Conservation (phyloP, 2,888 invertebrate species). For the Sphaerophoria taeniata region DNA sequence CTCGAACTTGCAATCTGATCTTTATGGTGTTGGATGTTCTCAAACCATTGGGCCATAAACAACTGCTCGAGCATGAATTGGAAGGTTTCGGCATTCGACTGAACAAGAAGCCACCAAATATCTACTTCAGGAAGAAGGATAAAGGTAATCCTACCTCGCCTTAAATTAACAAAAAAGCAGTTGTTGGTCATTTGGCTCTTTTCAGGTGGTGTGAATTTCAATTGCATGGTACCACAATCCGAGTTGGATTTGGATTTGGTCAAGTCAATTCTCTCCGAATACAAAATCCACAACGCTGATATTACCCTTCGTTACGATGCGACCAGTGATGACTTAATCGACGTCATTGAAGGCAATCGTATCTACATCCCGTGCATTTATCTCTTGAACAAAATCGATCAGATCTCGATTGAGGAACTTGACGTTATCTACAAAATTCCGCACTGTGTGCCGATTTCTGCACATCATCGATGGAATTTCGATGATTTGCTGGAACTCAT, state of each 20-base stretch:
- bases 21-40: slow-evolving; percentile 99
- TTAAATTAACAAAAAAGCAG: no score
- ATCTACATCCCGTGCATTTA: slow-evolving; percentile 99
- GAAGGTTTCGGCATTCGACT: slow-evolving; percentile 98
- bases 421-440: slow-evolving; percentile 99
- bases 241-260: slow-evolving; percentile 98
- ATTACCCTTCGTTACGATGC: slow-evolving; percentile 97
- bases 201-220: slow-evolving; percentile 94
- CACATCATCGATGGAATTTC: slow-evolving; percentile 99
- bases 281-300: slow-evolving; percentile 99
- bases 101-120: slow-evolving; percentile 98
- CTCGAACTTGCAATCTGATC: slow-evolving; percentile 98
- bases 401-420: slow-evolving; percentile 97
- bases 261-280: slow-evolving; percentile 97
- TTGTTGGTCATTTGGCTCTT: neutral
- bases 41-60: slow-evolving; percentile 98
- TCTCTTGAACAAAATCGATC: slow-evolving; percentile 99
- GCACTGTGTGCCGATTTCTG: slow-evolving; percentile 99
- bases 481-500: slow-evolving; percentile 98
- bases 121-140: slow-evolving; percentile 97
- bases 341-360: slow-evolving; percentile 99
- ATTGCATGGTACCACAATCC: slow-evolving; percentile 94
- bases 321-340: slow-evolving; percentile 98
- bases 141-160: no score
- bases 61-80: slow-evolving; percentile 97